These are phyloP conservation scores for Chaenogobius annularis DNA, from an alignment of 2,113 vertebrate genomes.

Conservation along the genomic window DNA sequence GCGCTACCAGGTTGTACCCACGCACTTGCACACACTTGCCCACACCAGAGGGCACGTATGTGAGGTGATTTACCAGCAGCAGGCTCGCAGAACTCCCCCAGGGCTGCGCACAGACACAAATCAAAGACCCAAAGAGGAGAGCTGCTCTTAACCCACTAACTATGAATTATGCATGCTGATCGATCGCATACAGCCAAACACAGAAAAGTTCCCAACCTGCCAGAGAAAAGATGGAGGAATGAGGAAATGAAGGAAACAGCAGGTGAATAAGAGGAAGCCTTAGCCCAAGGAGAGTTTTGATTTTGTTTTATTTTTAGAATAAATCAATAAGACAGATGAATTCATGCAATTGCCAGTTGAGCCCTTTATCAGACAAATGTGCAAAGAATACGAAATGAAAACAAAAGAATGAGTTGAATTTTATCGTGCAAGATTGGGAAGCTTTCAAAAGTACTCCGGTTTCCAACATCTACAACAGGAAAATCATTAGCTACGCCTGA, in stretches of 20 bases:
- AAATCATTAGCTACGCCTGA: background rate
- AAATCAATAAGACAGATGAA: slow-evolving; percentile 24
- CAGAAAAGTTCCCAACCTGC: slow-evolving; percentile 60
- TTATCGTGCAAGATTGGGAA: background rate
- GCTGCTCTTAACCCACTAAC: slow-evolving; percentile 64
- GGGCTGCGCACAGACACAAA: slow-evolving; percentile 39
- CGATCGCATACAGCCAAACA: slow-evolving; percentile 63
- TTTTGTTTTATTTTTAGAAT: slow-evolving; percentile 23
- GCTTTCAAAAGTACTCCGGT: background rate
- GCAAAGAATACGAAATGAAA: background rate
- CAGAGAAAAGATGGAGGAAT: slow-evolving; percentile 61
- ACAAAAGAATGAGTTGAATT: background rate
- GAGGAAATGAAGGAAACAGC: slow-evolving; percentile 33
- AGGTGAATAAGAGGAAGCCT: slow-evolving; percentile 11
- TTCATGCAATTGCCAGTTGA: slow-evolving; percentile 12
- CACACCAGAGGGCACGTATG: slow-evolving; percentile 27
- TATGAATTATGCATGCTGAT: slow-evolving; percentile 75
- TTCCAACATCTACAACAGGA: too few species aligned
- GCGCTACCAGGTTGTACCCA: slow-evolving; percentile 8
- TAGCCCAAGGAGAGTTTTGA: slow-evolving; percentile 36
- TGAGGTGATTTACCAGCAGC: slow-evolving; percentile 47
- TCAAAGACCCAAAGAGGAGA: slow-evolving; percentile 53
- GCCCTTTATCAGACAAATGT: slow-evolving; percentile 12
- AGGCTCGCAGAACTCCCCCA: slow-evolving; percentile 35
- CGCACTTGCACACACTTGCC: slow-evolving; percentile 14